Evolutionary conservation across 2,888 invertebrate species (phyloP).

Genomic region (Chromoteleia sp.): DNA sequence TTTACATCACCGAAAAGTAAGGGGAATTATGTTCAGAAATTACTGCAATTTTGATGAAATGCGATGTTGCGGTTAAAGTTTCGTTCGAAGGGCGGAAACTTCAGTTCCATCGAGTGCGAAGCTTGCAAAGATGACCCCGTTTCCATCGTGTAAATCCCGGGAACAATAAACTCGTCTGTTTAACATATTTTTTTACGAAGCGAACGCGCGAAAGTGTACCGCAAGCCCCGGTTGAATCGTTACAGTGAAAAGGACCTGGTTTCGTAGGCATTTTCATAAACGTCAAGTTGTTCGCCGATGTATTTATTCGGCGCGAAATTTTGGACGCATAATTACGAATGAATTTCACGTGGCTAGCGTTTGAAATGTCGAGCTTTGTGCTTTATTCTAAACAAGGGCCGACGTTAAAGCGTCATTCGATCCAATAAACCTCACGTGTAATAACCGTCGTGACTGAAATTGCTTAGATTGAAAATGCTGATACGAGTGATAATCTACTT

Average conservation of each 20-base stretch:
- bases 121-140: conserved; percentile 26
- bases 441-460: conserved; percentile 16
- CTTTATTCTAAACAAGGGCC: conserved; percentile 26
- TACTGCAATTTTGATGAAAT: not conserved
- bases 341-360: conserved; percentile 1
- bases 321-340: too few species aligned
- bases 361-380: conserved; percentile 15
- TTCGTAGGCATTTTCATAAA: conserved; percentile 6
- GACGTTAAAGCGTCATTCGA: conserved; percentile 35
- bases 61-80: not conserved
- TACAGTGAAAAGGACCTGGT: not conserved
- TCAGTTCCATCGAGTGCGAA: conserved; percentile 4
- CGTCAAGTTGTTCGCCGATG: not conserved
- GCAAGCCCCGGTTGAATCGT: not conserved
- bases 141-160: conserved; percentile 10
- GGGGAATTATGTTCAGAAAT: too few species aligned
- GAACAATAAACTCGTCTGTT: conserved; percentile 36
- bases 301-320: not conserved
- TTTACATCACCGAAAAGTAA: not conserved
- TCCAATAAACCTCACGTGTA: conserved; percentile 41
- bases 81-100: not conserved
- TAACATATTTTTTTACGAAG: conserved; percentile 21
- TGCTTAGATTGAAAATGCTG: conserved; percentile 30
- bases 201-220: not conserved
- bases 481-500: conserved; percentile 13